Evolutionary conservation across 2,888 invertebrate species (phyloP).

Genomic region (Chouioia cunea): DNA sequence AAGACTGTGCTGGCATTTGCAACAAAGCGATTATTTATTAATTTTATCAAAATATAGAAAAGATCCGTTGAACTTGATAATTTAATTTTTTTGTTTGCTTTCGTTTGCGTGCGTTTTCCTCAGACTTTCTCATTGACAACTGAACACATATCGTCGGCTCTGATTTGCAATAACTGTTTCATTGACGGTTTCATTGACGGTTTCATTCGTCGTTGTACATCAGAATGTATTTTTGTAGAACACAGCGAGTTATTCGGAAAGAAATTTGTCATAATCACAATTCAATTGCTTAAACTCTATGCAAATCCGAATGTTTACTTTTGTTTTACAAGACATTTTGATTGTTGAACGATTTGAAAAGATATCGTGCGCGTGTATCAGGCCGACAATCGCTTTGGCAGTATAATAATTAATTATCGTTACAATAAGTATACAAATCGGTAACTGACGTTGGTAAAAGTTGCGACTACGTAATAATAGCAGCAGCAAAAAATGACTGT

Average conservation of each 20-base stretch:
- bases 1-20: neutral
- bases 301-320: neutral
- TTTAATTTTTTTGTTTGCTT: conserved; percentile 3
- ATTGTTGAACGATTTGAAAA: conserved; percentile 30
- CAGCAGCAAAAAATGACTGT: conserved; percentile 43
- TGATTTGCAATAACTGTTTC: conserved; percentile 19
- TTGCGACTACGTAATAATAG: conserved; percentile 36
- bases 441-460: conserved; percentile 46
- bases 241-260: too few species aligned
- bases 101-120: conserved; percentile 42
- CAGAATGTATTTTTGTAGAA: too few species aligned
- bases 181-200: conserved; percentile 3
- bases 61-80: conserved; percentile 5
- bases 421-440: conserved; percentile 52
- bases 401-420: conserved; percentile 47
- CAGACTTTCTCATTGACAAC: conserved; percentile 47
- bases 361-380: neutral
- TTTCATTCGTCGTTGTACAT: conserved; percentile 7
- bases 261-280: too few species aligned
- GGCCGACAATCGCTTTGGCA: conserved; percentile 49
- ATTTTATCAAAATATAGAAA: neutral
- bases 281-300: too few species aligned
- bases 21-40: too few species aligned
- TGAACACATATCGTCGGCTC: conserved; percentile 44
- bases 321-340: conserved; percentile 9